Conservation (phyloP, 2,888 invertebrate species). For the Spodoptera littoralis region DNA sequence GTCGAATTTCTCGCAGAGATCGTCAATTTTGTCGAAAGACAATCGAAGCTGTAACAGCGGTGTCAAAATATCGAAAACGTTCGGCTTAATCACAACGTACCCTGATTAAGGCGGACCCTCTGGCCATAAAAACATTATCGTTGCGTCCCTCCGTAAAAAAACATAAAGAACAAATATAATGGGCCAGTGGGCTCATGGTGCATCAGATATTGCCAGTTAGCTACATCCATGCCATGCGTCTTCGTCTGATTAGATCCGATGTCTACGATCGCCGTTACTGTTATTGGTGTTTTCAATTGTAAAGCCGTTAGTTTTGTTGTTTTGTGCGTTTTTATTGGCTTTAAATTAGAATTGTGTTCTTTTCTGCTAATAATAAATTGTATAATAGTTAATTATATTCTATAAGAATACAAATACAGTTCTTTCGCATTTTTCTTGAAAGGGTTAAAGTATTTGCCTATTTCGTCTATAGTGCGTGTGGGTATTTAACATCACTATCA, state of each 20-base stretch:
- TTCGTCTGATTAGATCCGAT: conserved; percentile 79
- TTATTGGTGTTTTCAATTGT: conserved; percentile 79
- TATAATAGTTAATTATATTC: conserved; percentile 6
- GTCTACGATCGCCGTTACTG: conserved; percentile 51
- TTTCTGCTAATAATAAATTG: not conserved
- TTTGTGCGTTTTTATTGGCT: conserved; percentile 39
- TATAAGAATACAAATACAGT: too few relatives aligned
- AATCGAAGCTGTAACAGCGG: conserved; percentile 36
- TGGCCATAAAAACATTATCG: conserved; percentile 89
- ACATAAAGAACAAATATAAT: conserved; percentile 88
- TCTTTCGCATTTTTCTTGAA: too few relatives aligned
- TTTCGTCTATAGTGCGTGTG: too few relatives aligned
- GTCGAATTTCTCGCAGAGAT: not conserved
- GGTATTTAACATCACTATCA: too few relatives aligned
- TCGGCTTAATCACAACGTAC: conserved; percentile 84
- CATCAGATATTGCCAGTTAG: conserved; percentile 88
- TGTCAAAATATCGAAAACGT: conserved; percentile 70
- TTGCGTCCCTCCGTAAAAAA: conserved; percentile 85
- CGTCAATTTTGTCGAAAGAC: conserved; percentile 15
- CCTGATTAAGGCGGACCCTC: conserved; percentile 86
- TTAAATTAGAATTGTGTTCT: conserved; percentile 49
- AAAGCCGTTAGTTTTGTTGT: conserved; percentile 63
- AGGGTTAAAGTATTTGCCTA: too few relatives aligned
- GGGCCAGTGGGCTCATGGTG: conserved; percentile 76
- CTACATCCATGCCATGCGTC: conserved; percentile 80